phyloP scores from a whole-genome alignment of 1,140 invertebrate species.

The Aplysia californica region DNA sequence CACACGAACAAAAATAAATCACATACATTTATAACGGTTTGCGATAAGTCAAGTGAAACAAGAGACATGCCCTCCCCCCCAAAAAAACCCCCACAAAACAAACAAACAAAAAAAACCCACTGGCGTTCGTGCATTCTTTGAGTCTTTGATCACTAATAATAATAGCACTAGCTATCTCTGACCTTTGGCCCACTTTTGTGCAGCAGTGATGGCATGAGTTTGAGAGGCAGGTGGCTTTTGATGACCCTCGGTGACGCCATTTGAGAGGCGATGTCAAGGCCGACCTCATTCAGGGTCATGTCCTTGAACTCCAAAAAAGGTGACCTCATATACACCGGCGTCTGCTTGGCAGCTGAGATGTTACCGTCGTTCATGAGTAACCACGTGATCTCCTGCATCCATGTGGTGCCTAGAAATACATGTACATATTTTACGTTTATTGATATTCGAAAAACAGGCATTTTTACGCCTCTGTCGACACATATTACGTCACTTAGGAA shows the following conservation, averaged over 20 bases:
- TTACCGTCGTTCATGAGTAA: conserved; percentile 81
- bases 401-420: conserved; percentile 78
- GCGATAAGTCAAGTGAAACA: no score
- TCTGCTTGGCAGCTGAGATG: conserved; percentile 78
- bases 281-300: conserved; percentile 56
- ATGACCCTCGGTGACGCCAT: conserved; percentile 58
- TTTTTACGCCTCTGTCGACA: no score
- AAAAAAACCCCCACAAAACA: no score
- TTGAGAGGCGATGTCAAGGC: conserved; percentile 54
- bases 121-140: no score
- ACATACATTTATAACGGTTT: no score
- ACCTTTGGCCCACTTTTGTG: conserved; percentile 13
- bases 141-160: no score
- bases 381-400: conserved; percentile 91
- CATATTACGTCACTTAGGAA: no score
- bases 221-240: conserved; percentile 56
- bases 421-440: no score
- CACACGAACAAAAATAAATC: no score
- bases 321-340: conserved; percentile 72
- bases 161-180: background rate
- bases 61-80: no score
- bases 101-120: no score
- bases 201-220: conserved; percentile 40
- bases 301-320: conserved; percentile 73
- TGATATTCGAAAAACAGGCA: no score